Base-by-base conservation (phyloP, 2,888 invertebrate genomes). In the Andrena camellia region DNA sequence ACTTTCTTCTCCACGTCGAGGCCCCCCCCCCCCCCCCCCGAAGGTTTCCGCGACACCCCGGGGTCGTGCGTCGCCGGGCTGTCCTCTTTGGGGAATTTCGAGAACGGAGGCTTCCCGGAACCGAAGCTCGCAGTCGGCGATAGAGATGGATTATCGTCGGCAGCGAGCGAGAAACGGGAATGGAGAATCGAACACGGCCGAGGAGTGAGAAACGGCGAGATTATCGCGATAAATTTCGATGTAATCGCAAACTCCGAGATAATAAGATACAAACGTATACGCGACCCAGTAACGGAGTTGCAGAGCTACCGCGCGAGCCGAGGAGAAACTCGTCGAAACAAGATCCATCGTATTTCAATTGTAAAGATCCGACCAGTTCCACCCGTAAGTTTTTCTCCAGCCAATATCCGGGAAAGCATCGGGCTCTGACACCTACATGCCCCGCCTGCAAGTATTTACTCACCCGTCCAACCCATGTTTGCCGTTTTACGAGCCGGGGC, bases 321-420 rank as follows among this genome's bases (percentile, higher is more conserved):
- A 76, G 72, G 75, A 81, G 86, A 82, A 84, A 83, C 86, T 81
- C 76, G 81, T 78, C 78, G 88, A 80, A 83, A 82, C 85, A 75
- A 85, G 83, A 87, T 85, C 81, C 81, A 79, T 60, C 72, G 86
- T 83, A 74, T 85, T 88, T 83, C 87, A 79, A 87, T 88, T 82
- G 85, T 79, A 87, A 83, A 79, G 81, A 80, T 83, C 77, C 75
- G 76, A 75, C 73, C 72, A 72, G 74, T 81, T 74, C 35, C 78
- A 60, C 52, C 13, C 76, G 64, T 69, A 60, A 79, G 63, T 85
- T 80, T 78, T 80, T 78, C 75, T 76, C 69, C 20, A 69, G 72
- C 57, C 86, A 68, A 71, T 72, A 85, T 85, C 85, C 78, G 85
- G 75, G 69, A 78, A 83, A 80, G 74, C 80, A 59, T 78, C 69